phyloP scores from a whole-genome alignment of 2,797 vertebrate genomes.

The Chrysocyon brachyurus region DNA sequence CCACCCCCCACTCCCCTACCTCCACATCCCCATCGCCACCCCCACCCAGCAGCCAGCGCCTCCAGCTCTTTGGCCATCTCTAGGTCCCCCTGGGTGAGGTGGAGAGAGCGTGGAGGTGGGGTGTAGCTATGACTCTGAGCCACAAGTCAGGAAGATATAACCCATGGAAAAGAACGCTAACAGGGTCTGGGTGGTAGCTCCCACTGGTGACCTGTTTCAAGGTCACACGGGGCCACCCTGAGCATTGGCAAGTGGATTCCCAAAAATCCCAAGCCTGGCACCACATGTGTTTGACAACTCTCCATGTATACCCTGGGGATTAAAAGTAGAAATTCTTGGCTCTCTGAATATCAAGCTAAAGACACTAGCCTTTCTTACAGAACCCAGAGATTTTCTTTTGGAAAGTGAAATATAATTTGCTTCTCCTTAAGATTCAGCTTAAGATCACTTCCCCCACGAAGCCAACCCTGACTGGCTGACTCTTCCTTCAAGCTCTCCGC shows the following conservation, averaged over 20 bases:
- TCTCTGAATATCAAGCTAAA: neutral
- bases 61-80: neutral
- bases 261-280: neutral
- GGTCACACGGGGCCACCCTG: neutral
- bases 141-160: neutral
- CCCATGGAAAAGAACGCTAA: neutral
- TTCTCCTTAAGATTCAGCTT: neutral
- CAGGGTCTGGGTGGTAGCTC: neutral
- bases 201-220: neutral
- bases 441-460: neutral
- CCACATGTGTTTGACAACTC: neutral
- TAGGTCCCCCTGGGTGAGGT: neutral
- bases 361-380: neutral
- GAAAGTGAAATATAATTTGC: neutral
- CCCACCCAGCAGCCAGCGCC: neutral
- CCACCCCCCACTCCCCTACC: too few relatives aligned
- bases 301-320: neutral
- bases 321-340: slow-evolving; percentile 16
- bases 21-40: too few relatives aligned
- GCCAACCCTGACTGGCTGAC: neutral
- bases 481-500: neutral
- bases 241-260: slow-evolving; percentile 17
- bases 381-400: neutral
- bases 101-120: neutral
- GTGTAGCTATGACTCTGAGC: neutral